phyloP scores from a whole-genome alignment of 2,888 invertebrate species.

The Dasypolia templi region DNA sequence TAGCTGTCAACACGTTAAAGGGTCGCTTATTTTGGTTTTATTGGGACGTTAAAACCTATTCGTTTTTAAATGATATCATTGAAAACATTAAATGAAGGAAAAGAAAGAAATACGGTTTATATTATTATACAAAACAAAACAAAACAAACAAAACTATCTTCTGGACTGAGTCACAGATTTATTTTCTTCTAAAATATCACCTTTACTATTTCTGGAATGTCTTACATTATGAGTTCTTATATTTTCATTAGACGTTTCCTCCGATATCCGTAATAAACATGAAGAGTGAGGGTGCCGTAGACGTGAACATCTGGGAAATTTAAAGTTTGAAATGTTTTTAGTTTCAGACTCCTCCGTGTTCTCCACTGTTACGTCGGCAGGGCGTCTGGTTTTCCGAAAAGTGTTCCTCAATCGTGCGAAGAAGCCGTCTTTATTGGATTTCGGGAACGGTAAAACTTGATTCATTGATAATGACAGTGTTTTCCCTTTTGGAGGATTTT shows the following conservation, averaged over 20 bases:
- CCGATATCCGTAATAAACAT: constrained; percentile 75
- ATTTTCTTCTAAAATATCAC: constrained; percentile 60
- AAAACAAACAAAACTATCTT: constrained; percentile 53
- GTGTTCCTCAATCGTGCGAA: constrained; percentile 77
- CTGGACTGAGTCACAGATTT: constrained; percentile 33
- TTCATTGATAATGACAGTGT: constrained; percentile 77
- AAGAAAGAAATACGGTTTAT: constrained; percentile 46
- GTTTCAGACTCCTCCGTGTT: constrained; percentile 69
- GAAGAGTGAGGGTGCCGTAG: constrained; percentile 68
- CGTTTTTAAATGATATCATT: neutral
- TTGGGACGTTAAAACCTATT: too few species aligned
- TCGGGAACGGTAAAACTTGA: constrained; percentile 85
- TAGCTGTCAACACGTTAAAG: too few species aligned
- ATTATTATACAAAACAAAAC: constrained; percentile 35
- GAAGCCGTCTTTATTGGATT: constrained; percentile 77
- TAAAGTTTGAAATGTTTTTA: constrained; percentile 78
- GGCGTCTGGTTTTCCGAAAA: constrained; percentile 74
- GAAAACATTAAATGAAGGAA: constrained; percentile 2
- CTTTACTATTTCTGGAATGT: constrained; percentile 46
- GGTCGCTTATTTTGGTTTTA: too few species aligned
- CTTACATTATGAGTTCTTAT: constrained; percentile 55
- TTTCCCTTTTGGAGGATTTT: constrained; percentile 35
- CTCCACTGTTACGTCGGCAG: constrained; percentile 62
- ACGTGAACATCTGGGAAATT: constrained; percentile 79
- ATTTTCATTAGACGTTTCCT: constrained; percentile 73